A percentile compares a stretch with the other conserved stretches of the same genome.
Conservation (phyloP, 2,113 vertebrate species). For the Sylvia atricapilla region DNA sequence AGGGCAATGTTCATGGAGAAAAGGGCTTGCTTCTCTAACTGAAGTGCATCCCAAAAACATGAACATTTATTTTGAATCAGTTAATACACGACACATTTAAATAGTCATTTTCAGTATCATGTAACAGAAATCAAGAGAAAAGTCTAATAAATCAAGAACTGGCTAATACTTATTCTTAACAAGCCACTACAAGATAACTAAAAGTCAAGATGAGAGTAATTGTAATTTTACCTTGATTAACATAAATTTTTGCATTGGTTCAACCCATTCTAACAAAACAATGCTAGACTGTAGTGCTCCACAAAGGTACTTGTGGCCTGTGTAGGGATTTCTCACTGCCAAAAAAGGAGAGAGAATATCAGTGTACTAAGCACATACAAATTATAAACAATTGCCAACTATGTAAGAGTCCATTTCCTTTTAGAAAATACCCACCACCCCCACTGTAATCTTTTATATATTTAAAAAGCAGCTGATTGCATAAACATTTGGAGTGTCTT, state of each 20-base stretch:
- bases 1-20: neutral
- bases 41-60: neutral
- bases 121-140: neutral
- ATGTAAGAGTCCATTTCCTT: neutral
- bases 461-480: neutral
- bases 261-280: constrained; percentile 95
- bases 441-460: neutral
- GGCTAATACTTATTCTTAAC: neutral
- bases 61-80: neutral
- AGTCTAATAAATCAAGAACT: neutral
- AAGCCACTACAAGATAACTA: neutral
- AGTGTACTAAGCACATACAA: neutral
- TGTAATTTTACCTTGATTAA: constrained; percentile 88
- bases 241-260: constrained; percentile 99
- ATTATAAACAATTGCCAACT: neutral
- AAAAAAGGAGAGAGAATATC: constrained; percentile 33
- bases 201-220: neutral
- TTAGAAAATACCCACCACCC: neutral
- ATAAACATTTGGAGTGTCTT: neutral
- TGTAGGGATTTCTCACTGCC: constrained; percentile 95
- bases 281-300: constrained; percentile 97
- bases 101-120: neutral
- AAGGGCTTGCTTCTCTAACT: neutral
- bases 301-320: constrained; percentile 94
- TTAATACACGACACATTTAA: neutral